A percentile compares a stretch with the other conserved stretches of the same genome.
phyloP scores from a whole-genome alignment of 2,797 vertebrate species.

The Lepilemur septentrionalis region DNA sequence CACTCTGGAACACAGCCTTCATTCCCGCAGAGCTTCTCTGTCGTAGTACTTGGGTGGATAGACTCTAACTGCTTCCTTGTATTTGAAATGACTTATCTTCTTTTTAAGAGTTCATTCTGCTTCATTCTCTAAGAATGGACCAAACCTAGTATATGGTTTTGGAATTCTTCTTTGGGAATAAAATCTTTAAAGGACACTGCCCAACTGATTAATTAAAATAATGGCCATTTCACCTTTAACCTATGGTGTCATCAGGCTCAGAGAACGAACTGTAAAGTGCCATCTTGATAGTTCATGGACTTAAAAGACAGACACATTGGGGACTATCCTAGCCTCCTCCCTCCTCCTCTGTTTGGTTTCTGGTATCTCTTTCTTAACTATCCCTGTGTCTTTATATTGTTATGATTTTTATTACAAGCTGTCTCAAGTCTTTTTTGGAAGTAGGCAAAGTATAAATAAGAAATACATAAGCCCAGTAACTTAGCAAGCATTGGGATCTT shows the following conservation, averaged over 20 bases:
- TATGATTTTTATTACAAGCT: neutral
- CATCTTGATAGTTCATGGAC: neutral
- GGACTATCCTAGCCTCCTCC: neutral
- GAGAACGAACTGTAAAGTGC: constrained; percentile 7
- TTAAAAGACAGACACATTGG: neutral
- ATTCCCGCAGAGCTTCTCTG: neutral
- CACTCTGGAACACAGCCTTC: neutral
- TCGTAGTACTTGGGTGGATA: neutral
- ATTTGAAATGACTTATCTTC: constrained; percentile 25
- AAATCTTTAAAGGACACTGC: constrained; percentile 44
- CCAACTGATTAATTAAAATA: neutral
- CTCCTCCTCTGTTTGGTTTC: neutral
- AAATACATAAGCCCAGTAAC: neutral
- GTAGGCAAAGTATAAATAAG: neutral
- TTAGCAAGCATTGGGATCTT: neutral
- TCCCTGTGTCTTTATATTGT: neutral
- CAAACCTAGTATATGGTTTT: neutral
- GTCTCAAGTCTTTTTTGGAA: neutral
- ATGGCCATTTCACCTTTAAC: constrained; percentile 7
- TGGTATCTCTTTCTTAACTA: neutral
- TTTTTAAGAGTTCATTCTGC: constrained; percentile 4
- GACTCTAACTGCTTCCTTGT: neutral
- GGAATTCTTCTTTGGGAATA: neutral
- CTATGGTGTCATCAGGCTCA: constrained; percentile 32
- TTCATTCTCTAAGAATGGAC: constrained; percentile 44